Base-by-base conservation (phyloP, 2,113 vertebrate genomes). In the Circaetus gallicus region DNA sequence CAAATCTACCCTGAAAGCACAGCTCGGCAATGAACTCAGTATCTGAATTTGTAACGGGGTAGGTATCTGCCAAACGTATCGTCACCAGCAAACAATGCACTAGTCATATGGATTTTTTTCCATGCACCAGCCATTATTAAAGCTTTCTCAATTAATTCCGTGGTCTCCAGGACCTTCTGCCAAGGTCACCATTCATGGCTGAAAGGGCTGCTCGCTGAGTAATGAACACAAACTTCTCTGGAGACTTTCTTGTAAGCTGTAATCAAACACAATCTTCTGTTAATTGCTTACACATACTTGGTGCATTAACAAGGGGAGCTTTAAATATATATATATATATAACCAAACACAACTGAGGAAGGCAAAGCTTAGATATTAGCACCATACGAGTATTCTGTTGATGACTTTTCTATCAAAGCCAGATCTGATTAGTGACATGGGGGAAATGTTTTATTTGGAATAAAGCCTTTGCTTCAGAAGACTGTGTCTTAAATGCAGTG, bases 11-110 rank as follows among this genome's bases (percentile, higher is more conserved):
- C 91, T 80, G 58, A 81, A 95, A 96, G 87, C 93, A 82, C 93
- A 91, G 65, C 89, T 74, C 56, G 0, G 95, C 95, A 95, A 83
- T 90, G 96, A 89, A 92, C 71, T 81, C 90, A 50, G 73, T 78
- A 86, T 93, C 91, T 94, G 85, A 61, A 90, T 79, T 95, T 58
- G 66, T 90, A 96, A 97, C 40, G 4, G 95, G 74, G 86, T 76
- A 93, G 77, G 81, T 95, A 81, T 95, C 72, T 87, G 90, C 96
- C 93, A 97, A 96, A 88, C 1, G 1, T 79, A 84, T 66, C 45
- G 18, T 97, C 97, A 98, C 47, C 80, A 83, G 78, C 67, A 83
- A 96, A 95, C 91, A 96, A 97, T 96, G 91, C 85, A 56, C 85
- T 70, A 86, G 85, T 94, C 87, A 91, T 78, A 86, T 42, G 43